These are phyloP conservation scores for Amblyopsis hoosieri DNA, from an alignment of 2,797 vertebrate species.

Conservation along the genomic window DNA sequence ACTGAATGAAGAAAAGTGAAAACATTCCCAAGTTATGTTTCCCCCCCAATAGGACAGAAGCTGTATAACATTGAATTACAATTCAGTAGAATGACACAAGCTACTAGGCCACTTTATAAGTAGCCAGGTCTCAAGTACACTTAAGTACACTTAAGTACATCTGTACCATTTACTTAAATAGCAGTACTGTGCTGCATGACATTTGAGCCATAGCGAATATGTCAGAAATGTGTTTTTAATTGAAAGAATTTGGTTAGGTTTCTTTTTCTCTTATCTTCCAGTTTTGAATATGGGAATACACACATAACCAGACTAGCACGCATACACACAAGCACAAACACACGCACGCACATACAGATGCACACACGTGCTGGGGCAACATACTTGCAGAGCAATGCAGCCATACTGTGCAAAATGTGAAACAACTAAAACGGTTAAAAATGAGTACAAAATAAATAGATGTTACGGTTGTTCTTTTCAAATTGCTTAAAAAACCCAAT, in stretches of 20 bases:
- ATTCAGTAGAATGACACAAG: constrained; percentile 13
- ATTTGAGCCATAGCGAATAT: constrained; percentile 37
- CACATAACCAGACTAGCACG: constrained; percentile 37
- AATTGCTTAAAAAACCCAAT: constrained; percentile 27
- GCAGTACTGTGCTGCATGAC: constrained; percentile 40
- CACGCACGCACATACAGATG: constrained; percentile 47
- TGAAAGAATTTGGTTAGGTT: constrained; percentile 43
- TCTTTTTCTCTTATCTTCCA: constrained; percentile 36
- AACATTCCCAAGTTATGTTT: background rate
- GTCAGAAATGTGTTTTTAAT: too few species aligned
- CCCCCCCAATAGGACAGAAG: constrained; percentile 10
- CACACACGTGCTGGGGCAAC: constrained; percentile 33
- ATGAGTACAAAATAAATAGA: constrained; percentile 32
- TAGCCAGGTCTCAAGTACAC: constrained; percentile 14
- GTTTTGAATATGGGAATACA: constrained; percentile 30
- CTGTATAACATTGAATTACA: constrained; percentile 12
- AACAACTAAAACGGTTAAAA: constrained; percentile 35
- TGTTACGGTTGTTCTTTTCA: constrained; percentile 32
- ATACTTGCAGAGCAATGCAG: constrained; percentile 40
- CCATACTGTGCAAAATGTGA: constrained; percentile 72
- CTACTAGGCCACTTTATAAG: too few species aligned
- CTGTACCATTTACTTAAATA: constrained; percentile 36
- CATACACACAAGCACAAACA: constrained; percentile 31
- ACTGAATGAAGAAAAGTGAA: constrained; percentile 40
- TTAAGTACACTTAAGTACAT: constrained; percentile 31